A percentile compares a stretch with the other conserved stretches of the same genome.
Evolutionary conservation across 2,797 vertebrate genomes (phyloP).

Genomic region (Ibycter americanus): DNA sequence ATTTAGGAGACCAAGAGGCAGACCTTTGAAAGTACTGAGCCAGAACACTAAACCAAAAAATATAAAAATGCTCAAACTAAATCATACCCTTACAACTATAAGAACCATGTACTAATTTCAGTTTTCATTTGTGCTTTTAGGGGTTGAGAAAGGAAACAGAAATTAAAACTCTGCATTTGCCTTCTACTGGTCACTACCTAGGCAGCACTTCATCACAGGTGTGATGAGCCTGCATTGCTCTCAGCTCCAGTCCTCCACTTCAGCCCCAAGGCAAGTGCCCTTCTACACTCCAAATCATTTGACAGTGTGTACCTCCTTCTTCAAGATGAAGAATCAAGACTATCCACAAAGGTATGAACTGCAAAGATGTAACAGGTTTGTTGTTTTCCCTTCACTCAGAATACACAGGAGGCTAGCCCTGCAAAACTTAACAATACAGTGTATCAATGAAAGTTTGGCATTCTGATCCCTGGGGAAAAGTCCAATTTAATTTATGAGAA

Average conservation of each 20-base stretch:
- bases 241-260: neutral
- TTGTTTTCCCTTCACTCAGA: neutral
- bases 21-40: neutral
- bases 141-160: neutral
- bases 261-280: neutral
- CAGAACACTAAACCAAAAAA: neutral
- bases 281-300: neutral
- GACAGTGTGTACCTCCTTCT: neutral
- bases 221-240: neutral
- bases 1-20: neutral
- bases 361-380: neutral
- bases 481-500: neutral
- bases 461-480: neutral
- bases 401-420: neutral
- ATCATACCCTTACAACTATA: neutral
- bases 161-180: neutral
- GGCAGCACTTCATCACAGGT: neutral
- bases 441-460: neutral
- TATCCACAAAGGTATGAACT: neutral
- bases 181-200: neutral
- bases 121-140: neutral
- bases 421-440: neutral
- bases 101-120: neutral
- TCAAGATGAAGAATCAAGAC: neutral
- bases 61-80: neutral